phyloP scores from a whole-genome alignment of 2,113 vertebrate species.

The Limanda limanda region DNA sequence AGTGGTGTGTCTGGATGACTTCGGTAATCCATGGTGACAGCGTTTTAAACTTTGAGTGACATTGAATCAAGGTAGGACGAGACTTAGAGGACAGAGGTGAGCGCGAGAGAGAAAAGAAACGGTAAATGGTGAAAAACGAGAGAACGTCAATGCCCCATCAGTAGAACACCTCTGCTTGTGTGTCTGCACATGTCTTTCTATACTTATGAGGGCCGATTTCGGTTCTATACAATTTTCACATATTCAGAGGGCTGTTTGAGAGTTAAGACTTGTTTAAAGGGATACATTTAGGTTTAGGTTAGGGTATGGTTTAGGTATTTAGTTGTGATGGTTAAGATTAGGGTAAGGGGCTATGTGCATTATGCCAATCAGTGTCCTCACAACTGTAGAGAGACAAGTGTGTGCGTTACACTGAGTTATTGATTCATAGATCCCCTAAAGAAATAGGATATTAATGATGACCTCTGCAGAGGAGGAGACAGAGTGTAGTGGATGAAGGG shows the following conservation, averaged over 20 bases:
- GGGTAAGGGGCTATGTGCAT: no score
- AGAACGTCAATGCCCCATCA: constrained; percentile 9
- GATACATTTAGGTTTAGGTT: no score
- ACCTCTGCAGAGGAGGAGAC: constrained; percentile 46
- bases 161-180: neutral
- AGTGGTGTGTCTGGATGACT: neutral
- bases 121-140: neutral
- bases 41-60: constrained; percentile 1
- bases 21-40: constrained; percentile 33
- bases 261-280: no score
- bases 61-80: neutral
- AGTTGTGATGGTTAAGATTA: no score
- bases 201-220: no score
- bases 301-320: no score
- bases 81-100: neutral
- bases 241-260: no score
- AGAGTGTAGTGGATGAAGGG: neutral
- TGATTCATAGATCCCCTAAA: constrained; percentile 66
- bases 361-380: no score
- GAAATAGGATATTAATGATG: constrained; percentile 63
- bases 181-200: no score
- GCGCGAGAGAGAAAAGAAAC: neutral
- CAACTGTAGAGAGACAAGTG: no score
- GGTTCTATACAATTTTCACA: no score
- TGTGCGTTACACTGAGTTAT: constrained; percentile 32